Conservation (phyloP, 2,113 vertebrate species). For the Paradisaea rubra region DNA sequence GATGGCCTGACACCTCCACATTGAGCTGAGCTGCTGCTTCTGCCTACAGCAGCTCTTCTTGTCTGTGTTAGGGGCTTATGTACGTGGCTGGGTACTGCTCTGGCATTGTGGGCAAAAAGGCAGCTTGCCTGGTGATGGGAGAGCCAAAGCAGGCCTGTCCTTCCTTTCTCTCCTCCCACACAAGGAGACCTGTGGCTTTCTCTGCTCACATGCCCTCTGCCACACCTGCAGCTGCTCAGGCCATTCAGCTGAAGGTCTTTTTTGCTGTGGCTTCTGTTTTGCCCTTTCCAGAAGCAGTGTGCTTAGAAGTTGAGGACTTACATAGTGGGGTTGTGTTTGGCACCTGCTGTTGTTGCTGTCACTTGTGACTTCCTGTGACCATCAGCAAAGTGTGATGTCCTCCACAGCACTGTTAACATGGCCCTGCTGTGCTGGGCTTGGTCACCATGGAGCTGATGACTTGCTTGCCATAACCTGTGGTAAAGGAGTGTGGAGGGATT, state of each 20-base stretch:
- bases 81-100: not conserved
- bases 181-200: not conserved
- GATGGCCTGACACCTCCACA: not conserved
- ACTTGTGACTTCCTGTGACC: not conserved
- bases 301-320: not conserved
- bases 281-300: not conserved
- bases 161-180: not conserved
- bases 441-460: not conserved
- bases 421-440: not conserved
- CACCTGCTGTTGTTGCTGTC: not conserved
- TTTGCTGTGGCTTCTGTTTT: not conserved
- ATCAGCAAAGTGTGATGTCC: not conserved
- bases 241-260: not conserved
- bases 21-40: not conserved
- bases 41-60: not conserved
- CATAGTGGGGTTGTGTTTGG: not conserved
- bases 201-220: not conserved
- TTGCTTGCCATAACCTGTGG: not conserved
- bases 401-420: not conserved
- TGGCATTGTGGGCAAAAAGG: not conserved
- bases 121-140: not conserved
- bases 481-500: not conserved
- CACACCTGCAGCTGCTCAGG: not conserved
- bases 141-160: not conserved
- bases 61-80: not conserved